Evolutionary conservation across 1,140 invertebrate species (phyloP), one percentile per base, ranked within the genome.

Genomic region (Drosophila virilis): DNA sequence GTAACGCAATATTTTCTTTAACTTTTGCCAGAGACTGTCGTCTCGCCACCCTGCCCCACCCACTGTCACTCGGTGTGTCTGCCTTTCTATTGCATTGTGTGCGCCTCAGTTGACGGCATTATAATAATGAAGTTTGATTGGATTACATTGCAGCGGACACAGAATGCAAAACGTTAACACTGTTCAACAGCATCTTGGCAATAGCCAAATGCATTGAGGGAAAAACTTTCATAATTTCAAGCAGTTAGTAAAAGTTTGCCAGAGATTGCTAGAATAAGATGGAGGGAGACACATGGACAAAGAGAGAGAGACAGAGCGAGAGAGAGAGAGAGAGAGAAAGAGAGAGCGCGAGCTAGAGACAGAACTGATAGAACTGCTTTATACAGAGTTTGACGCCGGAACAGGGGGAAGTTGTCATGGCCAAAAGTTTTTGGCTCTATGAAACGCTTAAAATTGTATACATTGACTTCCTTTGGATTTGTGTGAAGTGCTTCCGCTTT

Each of bases 91-190:
- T 61, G 60, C 62, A 83, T 86, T 82, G 83, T 84, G 57, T 86
- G 46, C 73, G 83, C 72, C 72, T 89, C 79, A 86, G 83, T 79
- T 86, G 83, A 88, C 57, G 72, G 84, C 83, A 89, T 86, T 86
- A 86, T 86, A 89, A 86, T 86, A 83, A 86, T 86, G 84, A 77
- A 86, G 83, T 86, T 86, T 86, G 83, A 86, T 86, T 86, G 83
- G 83, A 88, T 86, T 86, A 86, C 84, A 86, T 88, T 82, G 82
- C 83, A 86, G 59, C 79, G 83, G 68, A 88, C 82, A 83, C 65
- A 77, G 83, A 86, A 86, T 86, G 84, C 83, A 88, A 86, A 86
- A 80, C 79, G 81, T 86, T 86, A 86, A 86, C 83, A 86, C 84
- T 83, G 84, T 79, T 66, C 71, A 71, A 64, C 75, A 81, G 65